Evolutionary conservation across 2,888 invertebrate genomes (phyloP).

Genomic region (Platycheirus rosarum): DNA sequence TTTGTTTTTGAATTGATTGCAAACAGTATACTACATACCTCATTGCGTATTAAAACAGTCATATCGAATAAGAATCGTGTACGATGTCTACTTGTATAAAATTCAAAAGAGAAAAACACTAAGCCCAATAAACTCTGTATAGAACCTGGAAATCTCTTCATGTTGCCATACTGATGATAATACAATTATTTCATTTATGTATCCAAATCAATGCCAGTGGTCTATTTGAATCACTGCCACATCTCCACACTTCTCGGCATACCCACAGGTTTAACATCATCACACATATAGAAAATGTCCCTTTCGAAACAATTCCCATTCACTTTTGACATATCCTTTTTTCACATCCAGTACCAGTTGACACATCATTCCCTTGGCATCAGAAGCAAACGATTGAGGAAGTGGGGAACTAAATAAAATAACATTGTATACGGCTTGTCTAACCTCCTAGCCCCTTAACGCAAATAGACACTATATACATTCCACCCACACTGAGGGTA

Average conservation of each 20-base stretch:
- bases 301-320: conserved; percentile 25
- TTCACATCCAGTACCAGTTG: conserved; percentile 50
- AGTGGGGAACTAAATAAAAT: conserved; percentile 49
- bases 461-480: no score
- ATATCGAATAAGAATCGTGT: no score
- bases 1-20: no score
- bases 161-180: no score
- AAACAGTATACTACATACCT: no score
- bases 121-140: no score
- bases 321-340: conserved; percentile 49
- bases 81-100: no score
- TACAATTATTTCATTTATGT: neutral
- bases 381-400: conserved; percentile 12
- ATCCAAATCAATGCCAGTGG: neutral
- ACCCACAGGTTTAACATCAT: conserved; percentile 1
- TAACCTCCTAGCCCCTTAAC: no score
- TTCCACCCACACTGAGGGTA: conserved; percentile 33
- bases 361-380: conserved; percentile 31
- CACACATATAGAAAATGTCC: neutral
- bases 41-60: no score
- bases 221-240: conserved; percentile 12
- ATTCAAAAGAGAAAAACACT: no score
- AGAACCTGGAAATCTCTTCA: no score
- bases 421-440: no score
- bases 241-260: neutral